phyloP scores from a whole-genome alignment of 2,113 vertebrate species.

The Lepidothrix coronata region DNA sequence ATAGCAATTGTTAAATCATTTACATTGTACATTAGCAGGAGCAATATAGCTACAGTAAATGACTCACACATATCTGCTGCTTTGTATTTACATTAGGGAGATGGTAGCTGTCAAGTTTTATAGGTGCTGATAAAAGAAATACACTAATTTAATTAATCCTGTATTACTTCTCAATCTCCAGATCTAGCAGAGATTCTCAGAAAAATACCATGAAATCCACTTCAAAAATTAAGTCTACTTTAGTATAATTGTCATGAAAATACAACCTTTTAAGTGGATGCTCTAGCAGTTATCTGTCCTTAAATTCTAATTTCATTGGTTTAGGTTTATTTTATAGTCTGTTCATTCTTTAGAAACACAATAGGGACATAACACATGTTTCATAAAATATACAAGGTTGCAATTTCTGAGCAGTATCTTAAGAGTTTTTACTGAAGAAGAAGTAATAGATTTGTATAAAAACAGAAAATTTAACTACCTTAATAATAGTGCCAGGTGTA shows the following conservation, averaged over 20 bases:
- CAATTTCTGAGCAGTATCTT: not conserved
- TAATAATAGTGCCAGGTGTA: not conserved
- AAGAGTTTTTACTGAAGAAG: constrained; percentile 3
- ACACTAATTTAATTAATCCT: not conserved
- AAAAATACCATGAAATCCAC: not conserved
- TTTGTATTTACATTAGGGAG: not conserved
- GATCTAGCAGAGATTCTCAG: not conserved
- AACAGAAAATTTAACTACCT: constrained; percentile 16
- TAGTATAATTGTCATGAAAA: not conserved
- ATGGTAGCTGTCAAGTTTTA: not conserved
- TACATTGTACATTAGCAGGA: constrained; percentile 28
- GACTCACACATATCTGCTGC: not conserved
- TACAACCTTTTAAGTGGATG: not conserved
- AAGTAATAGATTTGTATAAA: not conserved
- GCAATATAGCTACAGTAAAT: constrained; percentile 6
- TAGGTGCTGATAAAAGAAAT: not conserved
- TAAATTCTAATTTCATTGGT: not conserved
- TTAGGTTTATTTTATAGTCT: not conserved
- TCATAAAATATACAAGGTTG: not conserved
- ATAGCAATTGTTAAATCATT: constrained; percentile 54
- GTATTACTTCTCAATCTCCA: not conserved
- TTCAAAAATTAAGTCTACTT: not conserved
- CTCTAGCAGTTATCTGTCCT: not conserved
- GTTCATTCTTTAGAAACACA: not conserved
- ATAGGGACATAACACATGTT: not conserved